Percentiles rank a stretch among this genome's conserved stretches.
These are phyloP conservation scores for Lymantria monacha DNA, from an alignment of 2,888 invertebrate species.

Conservation along the genomic window DNA sequence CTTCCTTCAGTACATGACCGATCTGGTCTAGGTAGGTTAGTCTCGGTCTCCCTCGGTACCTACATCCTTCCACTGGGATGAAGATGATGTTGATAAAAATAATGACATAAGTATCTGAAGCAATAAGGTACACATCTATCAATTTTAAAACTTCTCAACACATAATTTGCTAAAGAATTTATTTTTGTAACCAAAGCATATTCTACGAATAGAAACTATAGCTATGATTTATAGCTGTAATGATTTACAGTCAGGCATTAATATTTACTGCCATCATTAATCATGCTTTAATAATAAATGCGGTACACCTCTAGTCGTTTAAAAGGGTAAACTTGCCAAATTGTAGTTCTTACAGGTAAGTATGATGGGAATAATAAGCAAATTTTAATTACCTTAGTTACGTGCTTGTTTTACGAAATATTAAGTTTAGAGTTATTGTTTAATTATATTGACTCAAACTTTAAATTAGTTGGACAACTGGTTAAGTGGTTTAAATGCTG, in stretches of 20 bases:
- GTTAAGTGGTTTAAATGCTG: no score
- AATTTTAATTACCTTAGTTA: not conserved
- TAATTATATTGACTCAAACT: no score
- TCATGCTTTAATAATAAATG: slow-evolving; percentile 2
- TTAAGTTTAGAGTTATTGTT: no score
- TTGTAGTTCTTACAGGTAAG: slow-evolving; percentile 1
- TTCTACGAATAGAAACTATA: not conserved
- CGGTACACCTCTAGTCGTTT: not conserved
- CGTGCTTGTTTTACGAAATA: not conserved
- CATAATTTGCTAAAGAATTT: not conserved
- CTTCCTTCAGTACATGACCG: no score
- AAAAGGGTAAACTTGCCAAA: not conserved
- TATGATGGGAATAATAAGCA: slow-evolving; percentile 4
- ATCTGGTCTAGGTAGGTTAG: no score
- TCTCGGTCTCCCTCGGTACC: no score
- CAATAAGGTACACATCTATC: no score
- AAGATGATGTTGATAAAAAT: no score
- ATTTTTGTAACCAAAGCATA: not conserved
- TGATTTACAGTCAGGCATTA: not conserved
- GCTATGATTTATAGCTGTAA: not conserved
- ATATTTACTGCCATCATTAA: slow-evolving; percentile 2
- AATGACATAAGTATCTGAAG: no score
- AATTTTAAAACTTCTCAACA: no score
- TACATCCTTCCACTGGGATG: no score
- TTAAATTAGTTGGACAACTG: no score